These are phyloP conservation scores for Centropus bengalensis DNA, from an alignment of 2,113 vertebrate species.

Conservation along the genomic window DNA sequence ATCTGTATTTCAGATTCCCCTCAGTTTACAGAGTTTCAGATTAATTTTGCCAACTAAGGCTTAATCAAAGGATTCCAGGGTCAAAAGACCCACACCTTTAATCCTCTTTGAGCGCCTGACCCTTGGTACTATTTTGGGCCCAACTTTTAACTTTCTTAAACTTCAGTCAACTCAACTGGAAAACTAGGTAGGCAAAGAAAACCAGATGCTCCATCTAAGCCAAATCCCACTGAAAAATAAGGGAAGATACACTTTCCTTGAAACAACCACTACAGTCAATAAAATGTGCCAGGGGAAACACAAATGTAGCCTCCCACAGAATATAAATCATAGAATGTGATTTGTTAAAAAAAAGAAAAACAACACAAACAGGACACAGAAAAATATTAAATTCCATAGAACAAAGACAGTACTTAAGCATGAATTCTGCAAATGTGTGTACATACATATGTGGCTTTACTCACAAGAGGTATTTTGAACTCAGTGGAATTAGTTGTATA, in stretches of 20 bases:
- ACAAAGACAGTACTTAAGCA: neutral
- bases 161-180: slow-evolving; percentile 16
- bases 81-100: neutral
- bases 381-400: neutral
- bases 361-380: neutral
- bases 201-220: slow-evolving; percentile 26
- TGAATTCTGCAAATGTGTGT: neutral
- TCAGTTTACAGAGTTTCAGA: neutral
- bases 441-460: neutral
- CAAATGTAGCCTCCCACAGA: neutral
- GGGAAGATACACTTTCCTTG: neutral
- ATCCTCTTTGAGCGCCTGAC: neutral
- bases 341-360: slow-evolving; percentile 13
- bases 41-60: neutral
- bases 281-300: slow-evolving; percentile 3
- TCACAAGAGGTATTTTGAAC: neutral
- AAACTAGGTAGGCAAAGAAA: slow-evolving; percentile 60
- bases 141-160: neutral
- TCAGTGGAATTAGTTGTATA: neutral
- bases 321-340: slow-evolving; percentile 39
- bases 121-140: neutral
- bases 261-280: slow-evolving; percentile 16
- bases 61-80: neutral
- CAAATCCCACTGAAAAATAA: slow-evolving; percentile 35
- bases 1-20: neutral